Base-by-base conservation (phyloP, 1,140 invertebrate genomes). In the Ctenoplectra terminalis region DNA sequence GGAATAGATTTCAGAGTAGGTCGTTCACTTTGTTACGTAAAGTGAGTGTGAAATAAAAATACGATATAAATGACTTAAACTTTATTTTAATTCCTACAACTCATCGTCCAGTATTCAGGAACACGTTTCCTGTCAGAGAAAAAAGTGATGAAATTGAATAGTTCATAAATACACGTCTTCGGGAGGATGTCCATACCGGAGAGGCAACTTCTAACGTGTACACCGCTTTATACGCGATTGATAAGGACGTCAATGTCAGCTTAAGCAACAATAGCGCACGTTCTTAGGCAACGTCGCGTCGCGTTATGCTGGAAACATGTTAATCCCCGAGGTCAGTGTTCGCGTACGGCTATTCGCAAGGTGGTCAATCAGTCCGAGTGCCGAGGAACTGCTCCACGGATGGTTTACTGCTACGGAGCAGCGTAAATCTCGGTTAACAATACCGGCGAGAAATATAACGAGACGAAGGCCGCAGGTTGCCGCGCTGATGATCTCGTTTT, bases 391-490 rank as follows among this genome's bases (percentile, higher is more conserved):
- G 87, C 76, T 43, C 34, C 23, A 13, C 61, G 67, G 56, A 76
- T 82, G 72, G 81, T 88, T 88, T 85, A 85, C 67, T 72, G 70
- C 66, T 43, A 67, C n/a, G 66, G 52, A 73, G 43, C 69, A 61
- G 40, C 87, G 85, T 88, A 88, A 88, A 87, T 88, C 87, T 88
- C 73, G 60, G 60, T 66, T 81, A 88, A 87, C 86, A 88, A 88
- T 87, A 50, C 56, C 48, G 4, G 63, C 29, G 61, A 34, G 50
- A 69, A 80, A 54, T 75, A 81, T 74, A 86, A 87, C 81, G 81
- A 86, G 82, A 69, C 58, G 80, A 66, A 73, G 79, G 75, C 63
- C 43, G 54, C 40, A 48, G 31, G 72, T 66, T 66, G 37, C 60
- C 58, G 64, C 50, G 56, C 48, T 63, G 80, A 73, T 74, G 77